Percentiles rank a stretch among this genome's conserved stretches.
Conservation (phyloP, 1,140 invertebrate genomes). For the Phortica variegata region DNA sequence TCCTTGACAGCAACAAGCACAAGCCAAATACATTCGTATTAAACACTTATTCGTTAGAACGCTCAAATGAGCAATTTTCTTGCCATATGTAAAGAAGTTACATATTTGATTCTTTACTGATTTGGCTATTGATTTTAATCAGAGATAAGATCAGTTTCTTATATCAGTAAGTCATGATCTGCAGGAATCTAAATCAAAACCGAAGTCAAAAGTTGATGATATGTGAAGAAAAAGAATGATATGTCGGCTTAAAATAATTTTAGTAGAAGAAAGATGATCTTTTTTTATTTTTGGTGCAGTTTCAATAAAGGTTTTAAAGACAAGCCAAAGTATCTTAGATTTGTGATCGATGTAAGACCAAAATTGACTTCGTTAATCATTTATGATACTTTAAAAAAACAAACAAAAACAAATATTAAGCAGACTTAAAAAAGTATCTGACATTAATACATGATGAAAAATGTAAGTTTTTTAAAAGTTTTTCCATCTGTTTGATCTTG, state of each 20-base stretch:
- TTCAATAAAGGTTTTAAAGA: too few relatives aligned
- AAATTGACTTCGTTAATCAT: not conserved
- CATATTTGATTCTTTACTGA: not conserved
- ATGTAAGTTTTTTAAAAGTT: not conserved
- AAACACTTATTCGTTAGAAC: too few relatives aligned
- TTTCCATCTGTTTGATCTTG: constrained; percentile 21
- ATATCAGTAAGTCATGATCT: not conserved
- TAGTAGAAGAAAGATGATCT: not conserved
- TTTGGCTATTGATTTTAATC: not conserved
- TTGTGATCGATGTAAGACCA: not conserved
- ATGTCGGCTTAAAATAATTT: not conserved
- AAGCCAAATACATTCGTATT: too few relatives aligned
- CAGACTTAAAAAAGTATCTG: not conserved
- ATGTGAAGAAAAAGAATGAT: not conserved
- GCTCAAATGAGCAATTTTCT: too few relatives aligned
- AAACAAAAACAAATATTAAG: not conserved
- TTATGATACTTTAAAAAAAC: not conserved
- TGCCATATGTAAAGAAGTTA: not conserved
- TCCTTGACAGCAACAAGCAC: too few relatives aligned
- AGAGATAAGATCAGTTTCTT: not conserved
- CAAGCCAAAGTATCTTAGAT: too few relatives aligned
- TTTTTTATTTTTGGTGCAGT: constrained; percentile 1
- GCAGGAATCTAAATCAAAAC: not conserved
- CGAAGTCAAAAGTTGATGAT: too few relatives aligned
- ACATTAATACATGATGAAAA: not conserved